A percentile compares a stretch with the other conserved stretches of the same genome.
Evolutionary conservation across 2,888 invertebrate species (phyloP).

Genomic region (Tuta absoluta): DNA sequence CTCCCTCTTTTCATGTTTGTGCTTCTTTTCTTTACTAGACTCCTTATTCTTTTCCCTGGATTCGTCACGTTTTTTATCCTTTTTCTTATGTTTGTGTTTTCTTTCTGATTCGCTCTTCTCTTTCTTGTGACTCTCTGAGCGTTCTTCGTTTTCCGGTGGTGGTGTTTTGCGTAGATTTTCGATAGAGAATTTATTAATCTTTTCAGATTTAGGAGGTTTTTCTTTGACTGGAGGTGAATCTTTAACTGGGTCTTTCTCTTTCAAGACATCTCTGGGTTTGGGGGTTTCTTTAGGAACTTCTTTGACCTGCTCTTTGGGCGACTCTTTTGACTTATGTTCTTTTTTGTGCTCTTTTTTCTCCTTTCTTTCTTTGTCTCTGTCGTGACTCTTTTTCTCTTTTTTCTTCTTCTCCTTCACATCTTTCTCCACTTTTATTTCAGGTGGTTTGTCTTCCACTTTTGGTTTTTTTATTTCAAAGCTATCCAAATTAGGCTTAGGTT

Average conservation of each 20-base stretch:
- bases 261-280: conserved; percentile 60
- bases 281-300: conserved; percentile 58
- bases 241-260: conserved; percentile 62
- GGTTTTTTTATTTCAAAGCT: conserved; percentile 60
- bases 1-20: conserved; percentile 80
- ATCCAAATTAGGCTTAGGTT: conserved; percentile 60
- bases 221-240: conserved; percentile 64
- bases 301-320: conserved; percentile 65
- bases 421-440: conserved; percentile 79
- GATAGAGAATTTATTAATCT: conserved; percentile 73
- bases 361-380: conserved; percentile 82
- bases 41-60: conserved; percentile 83
- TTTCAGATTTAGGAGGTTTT: conserved; percentile 65
- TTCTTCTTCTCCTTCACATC: conserved; percentile 80
- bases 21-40: conserved; percentile 74
- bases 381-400: conserved; percentile 84
- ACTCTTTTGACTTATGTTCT: conserved; percentile 75
- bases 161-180: conserved; percentile 76
- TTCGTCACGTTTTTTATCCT: conserved; percentile 84
- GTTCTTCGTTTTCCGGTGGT: conserved; percentile 64
- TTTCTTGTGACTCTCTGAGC: conserved; percentile 66
- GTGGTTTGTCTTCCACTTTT: conserved; percentile 74
- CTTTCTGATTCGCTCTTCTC: conserved; percentile 78
- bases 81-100: conserved; percentile 83
- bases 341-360: conserved; percentile 81